Conservation (phyloP, 2,888 invertebrate species). For the Alitta virens region DNA sequence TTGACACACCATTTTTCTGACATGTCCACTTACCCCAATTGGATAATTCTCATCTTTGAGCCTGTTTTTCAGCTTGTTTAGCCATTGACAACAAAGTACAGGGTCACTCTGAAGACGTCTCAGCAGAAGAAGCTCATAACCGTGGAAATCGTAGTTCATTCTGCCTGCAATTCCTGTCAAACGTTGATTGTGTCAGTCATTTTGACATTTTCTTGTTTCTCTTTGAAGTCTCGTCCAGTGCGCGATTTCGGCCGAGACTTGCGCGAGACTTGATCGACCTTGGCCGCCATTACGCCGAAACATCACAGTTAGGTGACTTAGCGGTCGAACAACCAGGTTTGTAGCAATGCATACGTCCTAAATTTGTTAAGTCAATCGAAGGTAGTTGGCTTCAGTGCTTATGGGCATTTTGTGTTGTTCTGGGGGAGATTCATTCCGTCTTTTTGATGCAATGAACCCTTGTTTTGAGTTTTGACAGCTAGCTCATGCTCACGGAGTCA, state of each 20-base stretch:
- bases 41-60: conserved; percentile 27
- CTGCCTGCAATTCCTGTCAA: not conserved
- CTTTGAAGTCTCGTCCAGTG: conserved; percentile 7
- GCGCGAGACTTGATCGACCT: conserved; percentile 12
- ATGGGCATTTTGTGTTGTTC: too few species aligned
- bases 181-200: not conserved
- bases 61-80: conserved; percentile 33
- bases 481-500: too few species aligned
- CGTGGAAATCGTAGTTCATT: conserved; percentile 38
- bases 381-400: too few species aligned
- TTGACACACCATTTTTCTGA: not conserved
- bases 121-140: conserved; percentile 54
- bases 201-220: not conserved
- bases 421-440: too few species aligned
- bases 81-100: conserved; percentile 48
- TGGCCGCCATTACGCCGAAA: conserved; percentile 6
- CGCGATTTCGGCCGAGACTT: not conserved
- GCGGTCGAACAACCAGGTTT: not conserved
- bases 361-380: too few species aligned
- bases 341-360: too few species aligned
- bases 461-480: too few species aligned
- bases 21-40: conserved; percentile 28
- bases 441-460: too few species aligned
- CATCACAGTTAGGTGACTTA: not conserved
- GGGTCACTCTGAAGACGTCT: conserved; percentile 47